Base-by-base conservation (phyloP, 2,797 vertebrate genomes). In the Todus mexicanus region DNA sequence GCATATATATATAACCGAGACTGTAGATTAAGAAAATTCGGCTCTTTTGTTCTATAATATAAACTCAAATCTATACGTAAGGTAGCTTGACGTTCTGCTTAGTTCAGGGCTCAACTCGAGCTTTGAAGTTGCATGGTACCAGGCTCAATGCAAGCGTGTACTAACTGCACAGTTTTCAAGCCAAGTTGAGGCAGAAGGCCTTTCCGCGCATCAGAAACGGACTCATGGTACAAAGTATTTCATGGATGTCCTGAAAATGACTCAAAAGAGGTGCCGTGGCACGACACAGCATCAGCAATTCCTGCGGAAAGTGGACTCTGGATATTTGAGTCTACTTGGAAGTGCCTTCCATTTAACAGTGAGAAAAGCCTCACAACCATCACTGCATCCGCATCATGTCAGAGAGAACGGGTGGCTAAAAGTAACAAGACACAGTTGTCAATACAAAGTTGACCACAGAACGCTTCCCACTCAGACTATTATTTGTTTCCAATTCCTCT, bases 331-430 rank as follows among this genome's bases (percentile, higher is more conserved):
- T 64, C 76, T 81, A 69, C 38, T 47, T 42, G 38, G 63, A 70
- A 94, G 19, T 8, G 23, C 65, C 72, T 85, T 71, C 64, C 38
- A 14, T 8, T 43, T 47, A 76, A 53, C 9, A 5, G 38, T 65
- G 10, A 51, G 37, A 64, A 84, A 89, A 82, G 71, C 78, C 86
- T 92, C 75, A 73, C 54, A 94, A 37, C 17, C 19, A 23, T 20
- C 69, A 50, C 0, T 40, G 73, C 54, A 74, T n/a, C 21, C 3
- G 0, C 19, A 8, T 27, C 63, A 60, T 31, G 31, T 65, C 73
- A 78, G 65, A 85, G 27, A 74, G 31, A 60, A 72, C 56, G 12
- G 18, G 43, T 33, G 38, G 65, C 78, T 73, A 43, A 69, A 61
- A 23, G 7, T 20, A 29, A 6, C 43, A 45, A 38, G 47, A 61